Base-by-base conservation (phyloP, 1,140 invertebrate genomes). In the Penaeus indicus region DNA sequence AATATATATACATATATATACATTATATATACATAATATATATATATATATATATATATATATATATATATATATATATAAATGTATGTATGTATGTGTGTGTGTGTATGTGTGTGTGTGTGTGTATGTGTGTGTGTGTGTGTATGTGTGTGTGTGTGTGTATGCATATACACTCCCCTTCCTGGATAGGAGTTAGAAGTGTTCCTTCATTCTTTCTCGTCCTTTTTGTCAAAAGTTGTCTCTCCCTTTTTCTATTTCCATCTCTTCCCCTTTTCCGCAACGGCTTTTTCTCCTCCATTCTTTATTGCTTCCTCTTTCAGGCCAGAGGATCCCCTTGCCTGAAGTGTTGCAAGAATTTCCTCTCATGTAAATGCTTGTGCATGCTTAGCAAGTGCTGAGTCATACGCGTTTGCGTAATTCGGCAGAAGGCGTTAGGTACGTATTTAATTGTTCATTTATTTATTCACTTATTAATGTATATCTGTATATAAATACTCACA, bases 91-190 rank as follows among this genome's bases (percentile, higher is more conserved):
- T 84, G 47, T 84, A 77, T 72, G 78, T 60, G 81, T 72, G 62
- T 62, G 80, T 89, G 90, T 63, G 84, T 69, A 22, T 21, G 32
- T 86, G 67, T 87, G 32, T 63, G 42, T 47, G 64, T 32, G 18
- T 64, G 4, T n/a, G 21, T 85, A 62, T 80, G 67, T 69, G 82
- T 79, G 7, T 64, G 8, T 67, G 11, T 5, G 11, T 67, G 11
- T 67, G 11, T 67, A 67, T 67, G 11, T 67, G 11, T 67, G 11
- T 67, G 11, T 67, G 25, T 67, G 11, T 67, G 25, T 67, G 11
- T 67, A 4, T 67, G 11, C 8, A 8, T 13, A 67, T 4, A 8
- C 64, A 13, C 64, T 67, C 64, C 64, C 64, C 25, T 25, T 25
- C 0, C 64, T 25, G 25, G 64, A 5, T 13, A 25, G 4, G 64